Evolutionary conservation across 2,113 vertebrate genomes (phyloP).

Genomic region (Micronisus gabar): DNA sequence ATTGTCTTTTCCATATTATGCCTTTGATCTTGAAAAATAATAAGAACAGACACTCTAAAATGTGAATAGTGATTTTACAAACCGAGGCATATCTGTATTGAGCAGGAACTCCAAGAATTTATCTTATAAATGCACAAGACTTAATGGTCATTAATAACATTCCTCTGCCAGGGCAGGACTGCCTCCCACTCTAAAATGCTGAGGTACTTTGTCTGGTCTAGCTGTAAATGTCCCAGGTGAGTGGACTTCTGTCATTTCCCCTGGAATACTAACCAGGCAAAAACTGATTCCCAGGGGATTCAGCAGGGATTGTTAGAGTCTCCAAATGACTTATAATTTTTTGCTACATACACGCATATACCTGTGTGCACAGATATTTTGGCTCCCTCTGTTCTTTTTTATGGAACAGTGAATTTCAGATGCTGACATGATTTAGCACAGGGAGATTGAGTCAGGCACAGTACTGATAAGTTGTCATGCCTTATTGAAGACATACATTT

Average conservation of each 20-base stretch:
- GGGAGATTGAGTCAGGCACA: neutral
- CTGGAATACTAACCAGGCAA: neutral
- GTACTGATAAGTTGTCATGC: neutral
- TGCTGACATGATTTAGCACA: slow-evolving; percentile 19
- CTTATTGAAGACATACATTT: slow-evolving; percentile 10
- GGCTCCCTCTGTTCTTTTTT: neutral
- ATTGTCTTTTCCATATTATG: neutral
- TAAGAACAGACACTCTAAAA: neutral
- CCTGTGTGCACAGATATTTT: neutral
- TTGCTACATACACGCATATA: neutral
- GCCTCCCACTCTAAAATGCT: neutral
- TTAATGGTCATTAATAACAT: neutral
- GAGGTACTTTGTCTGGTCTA: neutral
- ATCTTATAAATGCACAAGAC: neutral
- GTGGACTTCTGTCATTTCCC: neutral
- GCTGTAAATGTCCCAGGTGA: neutral
- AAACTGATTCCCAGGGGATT: neutral
- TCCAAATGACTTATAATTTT: slow-evolving; percentile 4
- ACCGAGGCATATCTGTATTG: neutral
- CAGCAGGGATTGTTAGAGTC: neutral
- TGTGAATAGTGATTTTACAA: neutral
- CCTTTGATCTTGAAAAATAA: neutral
- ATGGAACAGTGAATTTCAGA: slow-evolving; percentile 12
- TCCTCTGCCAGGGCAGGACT: neutral
- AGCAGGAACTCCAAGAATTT: neutral